Evolutionary conservation across 2,797 vertebrate genomes (phyloP), one percentile per base, ranked within the genome.

Genomic region (Scyliorhinus canicula): DNA sequence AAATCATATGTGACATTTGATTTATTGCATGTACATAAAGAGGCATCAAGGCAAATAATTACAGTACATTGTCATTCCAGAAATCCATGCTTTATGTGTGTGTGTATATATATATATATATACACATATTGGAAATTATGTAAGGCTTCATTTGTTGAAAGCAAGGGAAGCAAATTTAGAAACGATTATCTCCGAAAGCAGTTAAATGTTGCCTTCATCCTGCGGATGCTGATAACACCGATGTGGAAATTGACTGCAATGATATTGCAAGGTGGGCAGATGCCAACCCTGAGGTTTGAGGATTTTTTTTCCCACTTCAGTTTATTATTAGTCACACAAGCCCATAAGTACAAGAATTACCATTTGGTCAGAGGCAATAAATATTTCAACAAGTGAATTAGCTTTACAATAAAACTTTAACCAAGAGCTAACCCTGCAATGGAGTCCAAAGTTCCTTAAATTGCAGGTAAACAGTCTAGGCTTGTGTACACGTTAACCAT

Each of bases 371-470:
- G 67, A 74, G 47, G 50, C 55, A 94, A 74, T 94, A 74, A 94
- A 35, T 94, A 94, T 94, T 94, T 74, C 67, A 50, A 21, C 65
- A 94, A 74, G 93, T 74, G 57, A n/a, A 91, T 82, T 82, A 82
- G 79, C 47, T 82, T 82, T 82, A 47, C 57, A 50, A 47, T 93
- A 65, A 93, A 65, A 93, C 57, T 60, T 93, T 93, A 63, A 93
- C 50, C 60, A 40, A 44, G 40, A 93, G 40, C 91, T 57, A 57
- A 44, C 40, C 88, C 63, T 69, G 4, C 91, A 67, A 31, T 47
- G 9, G 44, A 65, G 63, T 67, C 40, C 91, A 93, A 93, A 69
- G 63, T 93, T 67, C 55, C 91, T 44, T n/a, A n/a, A 90, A 60
- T 90, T 35, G 35, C 86, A 16, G n/a, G 52, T 57, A 90, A 90